phyloP scores from a whole-genome alignment of 2,113 vertebrate species.

The Nanorana parkeri region DNA sequence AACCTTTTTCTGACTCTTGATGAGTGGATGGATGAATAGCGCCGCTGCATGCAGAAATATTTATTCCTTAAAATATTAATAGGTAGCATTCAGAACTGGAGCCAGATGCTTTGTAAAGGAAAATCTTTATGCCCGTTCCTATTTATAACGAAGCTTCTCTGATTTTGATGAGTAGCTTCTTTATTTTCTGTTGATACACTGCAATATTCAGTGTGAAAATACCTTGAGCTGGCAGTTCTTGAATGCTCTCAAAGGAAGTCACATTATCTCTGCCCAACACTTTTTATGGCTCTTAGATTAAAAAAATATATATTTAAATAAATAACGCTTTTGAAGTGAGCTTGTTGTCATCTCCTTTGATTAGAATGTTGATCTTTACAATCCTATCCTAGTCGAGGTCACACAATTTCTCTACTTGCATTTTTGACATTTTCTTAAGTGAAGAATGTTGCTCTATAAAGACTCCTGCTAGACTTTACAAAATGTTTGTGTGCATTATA shows the following conservation, averaged over 20 bases:
- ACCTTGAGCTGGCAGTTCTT: background rate
- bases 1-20: background rate
- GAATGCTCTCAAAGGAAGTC: background rate
- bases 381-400: background rate
- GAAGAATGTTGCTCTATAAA: no score
- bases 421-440: no score
- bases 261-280: background rate
- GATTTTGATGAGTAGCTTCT: constrained; percentile 9
- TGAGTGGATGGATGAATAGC: constrained; percentile 10
- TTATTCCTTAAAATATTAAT: constrained; percentile 44
- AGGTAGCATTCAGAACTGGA: background rate
- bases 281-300: constrained; percentile 2
- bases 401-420: no score
- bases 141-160: constrained; percentile 8
- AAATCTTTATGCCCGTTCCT: constrained; percentile 1
- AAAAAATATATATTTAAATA: background rate
- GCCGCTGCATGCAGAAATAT: background rate
- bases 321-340: background rate
- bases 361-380: background rate
- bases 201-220: constrained; percentile 5
- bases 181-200: constrained; percentile 14
- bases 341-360: background rate
- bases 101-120: background rate
- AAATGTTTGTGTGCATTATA: no score
- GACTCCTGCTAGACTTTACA: no score